A percentile compares a stretch with the other conserved stretches of the same genome.
phyloP scores from a whole-genome alignment of 2,888 invertebrate genomes.

The Lepidochitona cinerea region DNA sequence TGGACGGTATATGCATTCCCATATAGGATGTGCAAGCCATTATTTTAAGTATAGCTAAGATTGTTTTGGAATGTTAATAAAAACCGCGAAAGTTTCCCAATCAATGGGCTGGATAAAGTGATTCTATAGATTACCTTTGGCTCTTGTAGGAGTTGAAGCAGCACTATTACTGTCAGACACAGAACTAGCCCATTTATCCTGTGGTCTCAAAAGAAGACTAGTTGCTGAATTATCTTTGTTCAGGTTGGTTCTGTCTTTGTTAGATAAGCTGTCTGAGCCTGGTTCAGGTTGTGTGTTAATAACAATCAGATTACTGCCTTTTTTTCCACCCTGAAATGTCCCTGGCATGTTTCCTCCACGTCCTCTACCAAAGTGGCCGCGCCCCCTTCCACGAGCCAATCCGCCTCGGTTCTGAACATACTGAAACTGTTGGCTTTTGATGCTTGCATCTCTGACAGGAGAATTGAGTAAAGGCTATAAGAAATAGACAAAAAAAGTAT shows the following conservation, averaged over 20 bases:
- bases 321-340: neutral
- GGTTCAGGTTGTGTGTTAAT: slow-evolving; percentile 33
- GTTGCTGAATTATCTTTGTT: neutral
- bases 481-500: too few species aligned
- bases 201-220: slow-evolving; percentile 42
- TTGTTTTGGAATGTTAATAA: too few species aligned
- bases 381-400: neutral
- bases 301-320: slow-evolving; percentile 39
- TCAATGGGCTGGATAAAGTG: too few species aligned
- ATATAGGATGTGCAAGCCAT: too few species aligned
- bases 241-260: slow-evolving; percentile 11
- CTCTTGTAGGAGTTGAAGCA: slow-evolving; percentile 31
- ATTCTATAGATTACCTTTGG: slow-evolving; percentile 47
- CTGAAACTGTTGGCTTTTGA: too few species aligned
- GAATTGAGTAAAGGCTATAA: too few species aligned
- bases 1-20: too few species aligned
- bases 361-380: neutral
- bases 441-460: too few species aligned
- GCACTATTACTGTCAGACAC: slow-evolving; percentile 34
- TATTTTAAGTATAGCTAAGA: too few species aligned
- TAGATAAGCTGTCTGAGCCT: slow-evolving; percentile 7
- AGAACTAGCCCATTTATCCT: slow-evolving; percentile 54
- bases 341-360: neutral
- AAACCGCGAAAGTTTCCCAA: too few species aligned
- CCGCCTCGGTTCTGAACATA: too few species aligned